Evolutionary conservation across 2,113 vertebrate species (phyloP), one percentile per base, ranked within the genome.

Genomic region (Lucifuga dentata): DNA sequence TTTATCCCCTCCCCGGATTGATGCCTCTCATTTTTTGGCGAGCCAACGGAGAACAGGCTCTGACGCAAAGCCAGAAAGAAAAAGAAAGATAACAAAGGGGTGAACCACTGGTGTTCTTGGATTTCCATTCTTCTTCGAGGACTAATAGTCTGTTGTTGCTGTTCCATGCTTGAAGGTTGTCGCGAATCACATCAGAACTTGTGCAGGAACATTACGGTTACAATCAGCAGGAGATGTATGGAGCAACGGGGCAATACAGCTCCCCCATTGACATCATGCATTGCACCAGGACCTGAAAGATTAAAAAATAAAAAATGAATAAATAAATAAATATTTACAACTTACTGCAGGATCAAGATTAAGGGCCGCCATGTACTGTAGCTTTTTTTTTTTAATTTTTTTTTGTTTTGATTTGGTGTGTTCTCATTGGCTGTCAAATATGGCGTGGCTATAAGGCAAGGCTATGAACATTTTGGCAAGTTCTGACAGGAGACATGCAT

Each of bases 181-280:
- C 78, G 86, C 87, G 2, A 91, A 90, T 94, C 93, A 59, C 81
- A 95, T 97, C 95, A 98, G 97, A 98, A 97, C 93, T 94, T 93
- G 91, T 96, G 90, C 86, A 97, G 91, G 91, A 94, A 89, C 88
- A 93, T 85, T 73, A 91, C 88, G 29, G 94, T 89, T 69, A 95
- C 89, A 80, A 92, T 87, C 85, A 95, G 91, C 86, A 95, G 93
- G 76, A 95, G 93, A 91, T 93, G 93, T 78, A 93, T 59, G 17
- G 94, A 93, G 21, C 88, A 86, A n/a, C 85, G 86, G 3, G 88
- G 90, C 81, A 91, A 86, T 71, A 91, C 92, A 0, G 94, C 92
- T 0, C 92, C 91, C 0, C 93, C 95, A 74, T 95, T 94, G 1
- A 95, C 93, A 15, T 97, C 95, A 8, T 96, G 95, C 87, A 97